Base-by-base conservation (phyloP, 2,113 vertebrate species). In the Syrrhaptes paradoxus region DNA sequence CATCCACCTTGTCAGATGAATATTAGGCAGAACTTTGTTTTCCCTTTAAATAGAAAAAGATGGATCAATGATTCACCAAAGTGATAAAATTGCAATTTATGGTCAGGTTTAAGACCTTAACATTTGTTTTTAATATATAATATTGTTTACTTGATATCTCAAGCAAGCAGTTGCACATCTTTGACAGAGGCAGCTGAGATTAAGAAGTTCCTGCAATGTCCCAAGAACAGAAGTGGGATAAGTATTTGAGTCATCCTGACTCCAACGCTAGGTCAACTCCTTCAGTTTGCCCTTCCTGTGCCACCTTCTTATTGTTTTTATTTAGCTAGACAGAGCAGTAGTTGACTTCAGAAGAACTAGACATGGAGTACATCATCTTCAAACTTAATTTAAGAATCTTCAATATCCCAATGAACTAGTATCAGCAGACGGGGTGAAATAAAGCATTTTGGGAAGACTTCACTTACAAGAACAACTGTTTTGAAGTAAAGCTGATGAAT, bases 221-320 rank as follows among this genome's bases (percentile, higher is more conserved):
- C 34, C 17, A 43, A 13, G 36, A 74, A 26, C 58, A 58, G 20
- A 51, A 66, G 21, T 6, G 17, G 7, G 17, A 6, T 65, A 80
- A 65, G 28, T 51, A 62, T 73, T 83, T 3, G 18, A 79, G 67
- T 28, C 12, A 54, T 54, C 20, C 22, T 2, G 2, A 32, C 43
- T 66, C 31, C 43, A 66, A 2, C 4, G 0, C 12, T 21, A 29
- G 24, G 13, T 34, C n/a, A 5, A 6, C 21, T 92, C 32, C 14
- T 49, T 62, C 48, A 32, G 34, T 62, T 49, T 46, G 12, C 25
- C 21, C 8, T 90, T 73, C 31, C 46, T 58, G 22, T 26, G 32
- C 46, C 0, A 0, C 4, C 20, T 55, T 55, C 4, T 1, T 24
- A 29, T 8, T 38, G 32, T 22, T 89, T 81, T 70, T 43, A 10